phyloP scores from a whole-genome alignment of 2,888 invertebrate genomes.

The Drosophila formosana region DNA sequence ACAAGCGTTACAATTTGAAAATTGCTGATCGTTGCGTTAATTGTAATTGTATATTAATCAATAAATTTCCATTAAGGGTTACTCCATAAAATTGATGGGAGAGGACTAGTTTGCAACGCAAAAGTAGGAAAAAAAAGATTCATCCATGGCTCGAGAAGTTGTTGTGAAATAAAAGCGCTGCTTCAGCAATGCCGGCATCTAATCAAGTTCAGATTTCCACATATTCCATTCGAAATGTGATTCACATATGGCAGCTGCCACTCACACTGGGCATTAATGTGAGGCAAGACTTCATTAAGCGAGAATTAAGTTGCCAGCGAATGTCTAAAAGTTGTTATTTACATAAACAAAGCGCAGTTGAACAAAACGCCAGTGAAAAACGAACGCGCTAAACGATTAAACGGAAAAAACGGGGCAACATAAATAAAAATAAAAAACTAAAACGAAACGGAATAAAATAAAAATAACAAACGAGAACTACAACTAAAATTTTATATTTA shows the following conservation, averaged over 20 bases:
- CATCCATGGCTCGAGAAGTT: neutral
- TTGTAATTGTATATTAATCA: neutral
- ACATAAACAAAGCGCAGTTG: constrained; percentile 60
- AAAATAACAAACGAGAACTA: constrained; percentile 45
- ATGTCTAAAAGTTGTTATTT: constrained; percentile 52
- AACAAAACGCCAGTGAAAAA: constrained; percentile 48
- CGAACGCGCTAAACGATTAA: constrained; percentile 44
- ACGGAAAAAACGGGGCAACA: constrained; percentile 27
- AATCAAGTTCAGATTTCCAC: constrained; percentile 13
- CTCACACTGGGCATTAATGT: constrained; percentile 12
- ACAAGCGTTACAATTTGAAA: constrained; percentile 29
- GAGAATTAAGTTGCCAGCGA: constrained; percentile 51
- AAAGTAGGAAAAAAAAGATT: neutral
- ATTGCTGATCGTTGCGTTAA: neutral
- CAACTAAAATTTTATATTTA: constrained; percentile 61
- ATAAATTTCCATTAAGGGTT: neutral
- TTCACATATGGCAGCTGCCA: constrained; percentile 8
- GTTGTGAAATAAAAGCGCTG: neutral
- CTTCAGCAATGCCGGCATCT: neutral
- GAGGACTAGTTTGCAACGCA: neutral
- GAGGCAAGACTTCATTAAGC: constrained; percentile 46
- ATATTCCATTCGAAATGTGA: constrained; percentile 20
- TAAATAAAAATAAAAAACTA: constrained; percentile 15
- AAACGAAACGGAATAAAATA: constrained; percentile 27
- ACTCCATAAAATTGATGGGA: too few species aligned